These are phyloP conservation scores for Odobenus rosmarus DNA, from an alignment of 2,113 vertebrate species.

Conservation along the genomic window DNA sequence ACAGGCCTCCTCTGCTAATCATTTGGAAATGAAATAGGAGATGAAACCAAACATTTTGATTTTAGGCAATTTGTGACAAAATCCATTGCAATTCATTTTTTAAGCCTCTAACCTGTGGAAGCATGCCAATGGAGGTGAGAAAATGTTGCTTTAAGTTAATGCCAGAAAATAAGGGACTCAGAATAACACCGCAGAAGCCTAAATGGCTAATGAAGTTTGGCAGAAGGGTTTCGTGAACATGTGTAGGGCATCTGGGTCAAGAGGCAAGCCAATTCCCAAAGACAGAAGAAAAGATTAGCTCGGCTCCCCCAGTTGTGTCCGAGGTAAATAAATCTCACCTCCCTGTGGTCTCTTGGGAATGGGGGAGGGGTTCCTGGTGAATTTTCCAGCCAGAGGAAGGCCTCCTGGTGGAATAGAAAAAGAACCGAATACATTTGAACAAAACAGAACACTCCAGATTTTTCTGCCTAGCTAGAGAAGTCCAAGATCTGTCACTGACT, in stretches of 20 bases:
- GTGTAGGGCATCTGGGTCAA: neutral
- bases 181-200: neutral
- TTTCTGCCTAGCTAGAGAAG: neutral
- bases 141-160: constrained; percentile 55
- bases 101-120: neutral
- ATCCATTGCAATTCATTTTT: constrained; percentile 35
- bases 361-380: neutral
- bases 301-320: fast-evolving
- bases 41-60: constrained; percentile 56
- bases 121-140: constrained; percentile 30
- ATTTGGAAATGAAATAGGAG: constrained; percentile 54
- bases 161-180: constrained; percentile 40
- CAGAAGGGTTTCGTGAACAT: constrained; percentile 25
- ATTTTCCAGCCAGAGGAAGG: neutral
- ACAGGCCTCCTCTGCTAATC: neutral
- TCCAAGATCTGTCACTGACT: neutral
- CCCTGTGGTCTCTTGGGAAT: neutral
- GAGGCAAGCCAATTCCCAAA: neutral
- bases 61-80: constrained; percentile 58
- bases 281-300: neutral
- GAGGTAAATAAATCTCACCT: neutral
- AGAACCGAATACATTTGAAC: neutral
- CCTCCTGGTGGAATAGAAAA: neutral
- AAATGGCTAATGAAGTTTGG: constrained; percentile 9
- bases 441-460: neutral